Evolutionary conservation across 2,797 vertebrate genomes (phyloP).

Genomic region (Notoglanidium macrostoma): DNA sequence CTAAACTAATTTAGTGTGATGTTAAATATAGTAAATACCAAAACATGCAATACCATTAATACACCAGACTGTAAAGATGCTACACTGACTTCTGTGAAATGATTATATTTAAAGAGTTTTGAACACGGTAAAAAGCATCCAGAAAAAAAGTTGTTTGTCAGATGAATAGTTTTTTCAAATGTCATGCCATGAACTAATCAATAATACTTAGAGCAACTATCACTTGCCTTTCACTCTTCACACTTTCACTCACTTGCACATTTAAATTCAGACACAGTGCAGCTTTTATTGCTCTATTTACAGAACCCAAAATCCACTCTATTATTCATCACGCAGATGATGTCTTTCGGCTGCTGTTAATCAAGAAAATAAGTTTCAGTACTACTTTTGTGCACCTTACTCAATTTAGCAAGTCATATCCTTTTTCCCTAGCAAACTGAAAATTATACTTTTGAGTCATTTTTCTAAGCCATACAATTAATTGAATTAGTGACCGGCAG

Average conservation of each 20-base stretch:
- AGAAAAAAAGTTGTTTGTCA: not conserved
- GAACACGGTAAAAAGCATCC: not conserved
- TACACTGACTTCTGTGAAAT: not conserved
- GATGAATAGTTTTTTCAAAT: not conserved
- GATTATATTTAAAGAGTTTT: not conserved
- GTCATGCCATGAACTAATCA: not conserved
- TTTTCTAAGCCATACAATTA: constrained; percentile 66
- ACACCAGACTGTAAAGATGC: not conserved
- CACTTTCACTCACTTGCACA: not conserved
- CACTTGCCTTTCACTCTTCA: not conserved
- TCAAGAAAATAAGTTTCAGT: not conserved
- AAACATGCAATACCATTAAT: not conserved
- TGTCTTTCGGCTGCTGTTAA: not conserved
- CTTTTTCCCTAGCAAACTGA: constrained; percentile 35
- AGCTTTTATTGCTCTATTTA: not conserved
- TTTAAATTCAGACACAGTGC: not conserved
- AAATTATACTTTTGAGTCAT: constrained; percentile 48
- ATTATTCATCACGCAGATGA: not conserved
- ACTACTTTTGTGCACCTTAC: not conserved
- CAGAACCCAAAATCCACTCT: not conserved
- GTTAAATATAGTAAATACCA: not conserved
- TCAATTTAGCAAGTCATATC: constrained; percentile 7
- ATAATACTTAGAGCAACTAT: not conserved
- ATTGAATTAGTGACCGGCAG: constrained; percentile 77
- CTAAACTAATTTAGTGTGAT: not conserved